A percentile compares a stretch with the other conserved stretches of the same genome.
Conservation (phyloP, 92 coral and sea anemone species). For the Umimayanthus chanpuru region DNA sequence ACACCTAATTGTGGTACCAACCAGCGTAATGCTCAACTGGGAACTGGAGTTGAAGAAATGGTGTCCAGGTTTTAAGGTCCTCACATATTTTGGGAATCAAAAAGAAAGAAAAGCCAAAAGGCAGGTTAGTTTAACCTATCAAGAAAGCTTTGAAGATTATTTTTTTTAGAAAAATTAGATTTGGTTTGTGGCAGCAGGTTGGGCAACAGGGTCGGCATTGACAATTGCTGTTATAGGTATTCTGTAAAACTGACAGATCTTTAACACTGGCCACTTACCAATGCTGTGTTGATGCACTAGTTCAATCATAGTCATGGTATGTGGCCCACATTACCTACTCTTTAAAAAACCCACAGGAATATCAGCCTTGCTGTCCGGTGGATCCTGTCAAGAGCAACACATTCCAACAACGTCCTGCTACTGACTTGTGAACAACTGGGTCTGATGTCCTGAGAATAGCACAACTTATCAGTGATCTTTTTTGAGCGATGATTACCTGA, state of each 20-base stretch:
- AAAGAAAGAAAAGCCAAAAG: slow-evolving; percentile 93
- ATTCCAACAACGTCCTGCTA: not conserved
- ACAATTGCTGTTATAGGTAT: no score
- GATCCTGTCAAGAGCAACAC: slow-evolving; percentile 65
- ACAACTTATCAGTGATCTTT: not conserved
- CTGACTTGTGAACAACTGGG: not conserved
- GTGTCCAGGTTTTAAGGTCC: slow-evolving; percentile 95
- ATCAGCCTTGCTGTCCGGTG: slow-evolving; percentile 18
- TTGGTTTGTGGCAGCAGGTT: not conserved
- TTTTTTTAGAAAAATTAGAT: not conserved
- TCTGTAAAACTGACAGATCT: not conserved
- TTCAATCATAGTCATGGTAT: not conserved
- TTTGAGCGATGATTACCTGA: not conserved
- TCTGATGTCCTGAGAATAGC: no score
- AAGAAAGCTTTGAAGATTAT: no score
- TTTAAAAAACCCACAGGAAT: slow-evolving; percentile 51
- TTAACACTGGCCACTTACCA: not conserved
- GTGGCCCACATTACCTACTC: not conserved
- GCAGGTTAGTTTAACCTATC: slow-evolving; percentile 62
- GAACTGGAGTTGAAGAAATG: slow-evolving; percentile 96
- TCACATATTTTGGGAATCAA: slow-evolving; percentile 94
- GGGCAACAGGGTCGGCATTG: not conserved
- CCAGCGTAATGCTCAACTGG: slow-evolving; percentile 98
- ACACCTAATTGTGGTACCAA: slow-evolving; percentile 92
- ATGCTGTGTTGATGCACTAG: slow-evolving; percentile 7